These are phyloP conservation scores for Chloebia gouldiae DNA, from an alignment of 2,113 vertebrate genomes.

Conservation along the genomic window DNA sequence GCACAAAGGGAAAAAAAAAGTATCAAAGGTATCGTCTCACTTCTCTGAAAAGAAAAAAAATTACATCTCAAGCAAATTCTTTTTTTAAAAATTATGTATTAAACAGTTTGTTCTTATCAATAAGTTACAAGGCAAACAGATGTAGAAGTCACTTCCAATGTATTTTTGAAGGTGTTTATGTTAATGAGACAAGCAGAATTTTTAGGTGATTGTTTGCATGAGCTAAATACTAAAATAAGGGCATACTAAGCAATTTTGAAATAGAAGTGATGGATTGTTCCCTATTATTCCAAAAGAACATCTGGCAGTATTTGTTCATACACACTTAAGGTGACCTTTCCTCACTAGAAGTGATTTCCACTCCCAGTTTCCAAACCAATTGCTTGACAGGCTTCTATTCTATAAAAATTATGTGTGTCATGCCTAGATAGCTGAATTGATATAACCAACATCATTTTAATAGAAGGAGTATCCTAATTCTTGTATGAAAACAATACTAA, in stretches of 20 bases:
- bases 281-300: constrained; percentile 44
- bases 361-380: constrained; percentile 15
- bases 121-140: constrained; percentile 15
- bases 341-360: constrained; percentile 45
- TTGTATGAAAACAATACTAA: not conserved
- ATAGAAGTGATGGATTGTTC: constrained; percentile 16
- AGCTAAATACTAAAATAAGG: constrained; percentile 14
- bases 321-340: constrained; percentile 35
- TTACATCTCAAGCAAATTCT: not conserved
- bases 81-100: constrained; percentile 7
- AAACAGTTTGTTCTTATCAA: constrained; percentile 2
- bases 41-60: not conserved
- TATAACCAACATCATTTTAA: not conserved
- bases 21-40: not conserved
- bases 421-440: not conserved
- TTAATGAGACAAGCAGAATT: constrained; percentile 36
- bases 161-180: constrained; percentile 22
- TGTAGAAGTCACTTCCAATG: constrained; percentile 41
- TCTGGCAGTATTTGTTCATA: not conserved
- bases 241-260: constrained; percentile 13
- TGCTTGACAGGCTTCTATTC: not conserved
- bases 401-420: not conserved
- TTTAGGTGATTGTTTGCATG: constrained; percentile 49
- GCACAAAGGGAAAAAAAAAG: not conserved
- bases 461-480: not conserved